Evolutionary conservation across 2,888 invertebrate species (phyloP), one percentile per base, ranked within the genome.

Genomic region (Marronus borbonicus): DNA sequence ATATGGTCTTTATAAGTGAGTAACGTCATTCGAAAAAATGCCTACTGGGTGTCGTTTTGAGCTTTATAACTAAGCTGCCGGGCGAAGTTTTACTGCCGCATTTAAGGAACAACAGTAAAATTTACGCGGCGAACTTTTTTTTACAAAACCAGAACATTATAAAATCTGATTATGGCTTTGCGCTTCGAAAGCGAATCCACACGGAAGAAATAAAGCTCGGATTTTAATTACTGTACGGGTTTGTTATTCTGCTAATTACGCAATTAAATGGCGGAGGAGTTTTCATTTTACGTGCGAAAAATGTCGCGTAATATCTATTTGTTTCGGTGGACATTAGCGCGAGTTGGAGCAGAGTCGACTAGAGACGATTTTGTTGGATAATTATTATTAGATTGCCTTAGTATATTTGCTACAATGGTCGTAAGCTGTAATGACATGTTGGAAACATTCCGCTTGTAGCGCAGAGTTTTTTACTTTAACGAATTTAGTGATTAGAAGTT

Each of bases 21-120:
- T 50, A 28, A 28, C 58, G 12, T 58, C 31, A 20, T 36, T 52
- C 24, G 20, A 58, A 31, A 58, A 72, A 36, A 55, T 52, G 58
- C 58, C 72, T 36, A 52, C 39, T 31, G 72, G 72, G 72, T 58
- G 72, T 39, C 72, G 39, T 72, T 72, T 58, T 2, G 58, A 72
- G 58, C 28, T 72, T 72, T 68, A 68, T 14, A 68, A 68, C 65
- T 39, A 50, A 24, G 14, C 50, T 50, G 14, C 17, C 14, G 68
- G 50, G 28, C 10, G 24, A 68, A 68, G 50, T 68, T 68, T 68
- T 68, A 50, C 50, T 49, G 28, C 28, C 50, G 10, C 7, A 20
- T 28, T 24, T 68, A 50, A 68, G 50, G 28, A 50, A 17, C n/a
- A 39, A 39, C 39, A 50, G 28, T 68, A 68, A 68, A 50, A 28